phyloP scores from a whole-genome alignment of 2,797 vertebrate genomes.

The Diplodus sargus region DNA sequence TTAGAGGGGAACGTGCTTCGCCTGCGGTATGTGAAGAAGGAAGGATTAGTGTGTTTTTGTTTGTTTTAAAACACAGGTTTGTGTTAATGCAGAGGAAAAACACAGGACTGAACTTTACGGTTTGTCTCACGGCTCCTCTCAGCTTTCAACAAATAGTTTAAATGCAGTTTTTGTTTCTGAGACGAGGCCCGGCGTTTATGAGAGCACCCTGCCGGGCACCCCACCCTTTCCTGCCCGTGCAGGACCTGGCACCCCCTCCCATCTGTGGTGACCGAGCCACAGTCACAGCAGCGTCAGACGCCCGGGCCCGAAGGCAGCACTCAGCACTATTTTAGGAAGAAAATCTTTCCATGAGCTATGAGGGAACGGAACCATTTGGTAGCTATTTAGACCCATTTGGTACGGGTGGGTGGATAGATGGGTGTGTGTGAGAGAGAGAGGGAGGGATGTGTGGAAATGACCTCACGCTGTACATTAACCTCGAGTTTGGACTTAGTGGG shows the following conservation, averaged over 20 bases:
- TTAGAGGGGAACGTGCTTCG: neutral
- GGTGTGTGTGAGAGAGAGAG: neutral
- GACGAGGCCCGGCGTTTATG: slow-evolving; percentile 28
- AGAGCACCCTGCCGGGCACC: slow-evolving; percentile 27
- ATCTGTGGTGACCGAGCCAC: slow-evolving; percentile 65
- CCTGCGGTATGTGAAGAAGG: slow-evolving; percentile 22
- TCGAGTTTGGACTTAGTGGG: neutral
- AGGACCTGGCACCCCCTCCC: slow-evolving; percentile 54
- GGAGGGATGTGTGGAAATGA: slow-evolving; percentile 12
- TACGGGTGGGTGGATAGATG: slow-evolving; percentile 33
- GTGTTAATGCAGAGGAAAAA: slow-evolving; percentile 1
- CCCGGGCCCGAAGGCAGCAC: slow-evolving; percentile 70
- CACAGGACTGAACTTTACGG: neutral
- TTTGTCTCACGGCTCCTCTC: neutral
- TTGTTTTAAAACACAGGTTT: slow-evolving; percentile 8
- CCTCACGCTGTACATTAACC: slow-evolving; percentile 14
- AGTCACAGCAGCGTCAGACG: slow-evolving; percentile 63
- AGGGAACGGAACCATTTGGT: slow-evolving; percentile 74
- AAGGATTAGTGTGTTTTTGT: slow-evolving; percentile 25
- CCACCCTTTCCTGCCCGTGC: slow-evolving; percentile 66
- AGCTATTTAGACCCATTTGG: slow-evolving; percentile 74
- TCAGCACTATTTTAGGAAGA: slow-evolving; percentile 77
- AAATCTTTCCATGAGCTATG: slow-evolving; percentile 80
- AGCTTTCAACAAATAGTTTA: neutral
- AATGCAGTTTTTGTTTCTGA: neutral